Percentiles rank a stretch among this genome's conserved stretches.
Evolutionary conservation across 2,888 invertebrate genomes (phyloP).

Genomic region (Drosophila pseudotakahashii): DNA sequence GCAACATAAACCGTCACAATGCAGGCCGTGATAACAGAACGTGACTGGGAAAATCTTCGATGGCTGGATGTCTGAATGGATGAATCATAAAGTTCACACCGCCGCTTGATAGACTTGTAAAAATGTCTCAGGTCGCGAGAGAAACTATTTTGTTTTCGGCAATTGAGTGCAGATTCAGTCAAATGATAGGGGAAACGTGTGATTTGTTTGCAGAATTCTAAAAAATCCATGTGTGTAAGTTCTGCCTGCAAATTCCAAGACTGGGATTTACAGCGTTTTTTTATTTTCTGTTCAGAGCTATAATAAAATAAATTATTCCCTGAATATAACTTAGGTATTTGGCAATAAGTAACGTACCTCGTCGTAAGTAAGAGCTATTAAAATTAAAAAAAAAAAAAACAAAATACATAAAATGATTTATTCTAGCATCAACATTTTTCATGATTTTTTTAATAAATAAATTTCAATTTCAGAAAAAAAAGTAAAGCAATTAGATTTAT

Average conservation of each 20-base stretch:
- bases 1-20: constrained; percentile 43
- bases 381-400: no score
- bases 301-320: no score
- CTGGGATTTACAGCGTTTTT: background rate
- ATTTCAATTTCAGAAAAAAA: no score
- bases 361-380: no score
- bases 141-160: constrained; percentile 18
- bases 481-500: no score
- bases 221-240: background rate
- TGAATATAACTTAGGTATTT: no score
- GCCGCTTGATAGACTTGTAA: constrained; percentile 23
- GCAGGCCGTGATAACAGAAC: constrained; percentile 43
- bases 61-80: constrained; percentile 39
- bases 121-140: constrained; percentile 23
- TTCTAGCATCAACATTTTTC: no score
- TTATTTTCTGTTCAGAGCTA: no score
- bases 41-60: constrained; percentile 50
- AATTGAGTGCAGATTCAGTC: constrained; percentile 25
- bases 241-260: background rate
- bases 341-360: no score
- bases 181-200: constrained; percentile 1
- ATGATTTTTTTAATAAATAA: no score
- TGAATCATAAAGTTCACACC: constrained; percentile 28
- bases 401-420: no score
- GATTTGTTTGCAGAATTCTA: constrained; percentile 5